phyloP scores from a whole-genome alignment of 1,140 invertebrate species.

The Maniola jurtina region DNA sequence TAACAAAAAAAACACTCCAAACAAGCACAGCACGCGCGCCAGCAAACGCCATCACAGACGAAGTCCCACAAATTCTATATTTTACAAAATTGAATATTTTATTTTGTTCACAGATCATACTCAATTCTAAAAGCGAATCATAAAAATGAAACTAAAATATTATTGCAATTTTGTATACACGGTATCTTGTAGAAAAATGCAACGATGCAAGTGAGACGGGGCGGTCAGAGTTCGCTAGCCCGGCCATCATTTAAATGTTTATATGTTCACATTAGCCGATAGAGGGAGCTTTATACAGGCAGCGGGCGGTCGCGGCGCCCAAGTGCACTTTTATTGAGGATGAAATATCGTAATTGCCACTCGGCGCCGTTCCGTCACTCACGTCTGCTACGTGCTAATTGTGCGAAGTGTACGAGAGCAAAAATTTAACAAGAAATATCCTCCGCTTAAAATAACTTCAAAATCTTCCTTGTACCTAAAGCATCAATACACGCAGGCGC shows the following conservation, averaged over 20 bases:
- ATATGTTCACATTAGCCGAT: constrained; percentile 70
- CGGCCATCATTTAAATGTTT: constrained; percentile 65
- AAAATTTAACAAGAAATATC: background rate
- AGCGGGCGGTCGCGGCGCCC: constrained; percentile 49
- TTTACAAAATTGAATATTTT: too few relatives aligned
- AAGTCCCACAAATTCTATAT: too few relatives aligned
- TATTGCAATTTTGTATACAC: background rate
- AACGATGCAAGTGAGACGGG: background rate
- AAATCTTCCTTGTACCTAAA: background rate
- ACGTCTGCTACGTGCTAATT: constrained; percentile 53
- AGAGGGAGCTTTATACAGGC: constrained; percentile 52
- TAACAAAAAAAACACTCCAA: too few relatives aligned
- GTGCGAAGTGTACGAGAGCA: constrained; percentile 1
- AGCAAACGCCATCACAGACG: too few relatives aligned
- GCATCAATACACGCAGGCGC: background rate
- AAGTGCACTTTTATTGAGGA: constrained; percentile 73
- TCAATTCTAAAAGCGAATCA: too few relatives aligned
- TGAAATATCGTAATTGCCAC: constrained; percentile 71
- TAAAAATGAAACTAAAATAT: too few relatives aligned
- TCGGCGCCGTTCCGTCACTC: constrained; percentile 59
- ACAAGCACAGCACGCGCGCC: too few relatives aligned
- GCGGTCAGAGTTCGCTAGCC: constrained; percentile 28
- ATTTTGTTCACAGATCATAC: too few relatives aligned
- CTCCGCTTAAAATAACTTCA: background rate
- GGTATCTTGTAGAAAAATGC: background rate